Evolutionary conservation across 2,113 vertebrate genomes (phyloP).

Genomic region (Sinocyclocheilus anshuiensis): DNA sequence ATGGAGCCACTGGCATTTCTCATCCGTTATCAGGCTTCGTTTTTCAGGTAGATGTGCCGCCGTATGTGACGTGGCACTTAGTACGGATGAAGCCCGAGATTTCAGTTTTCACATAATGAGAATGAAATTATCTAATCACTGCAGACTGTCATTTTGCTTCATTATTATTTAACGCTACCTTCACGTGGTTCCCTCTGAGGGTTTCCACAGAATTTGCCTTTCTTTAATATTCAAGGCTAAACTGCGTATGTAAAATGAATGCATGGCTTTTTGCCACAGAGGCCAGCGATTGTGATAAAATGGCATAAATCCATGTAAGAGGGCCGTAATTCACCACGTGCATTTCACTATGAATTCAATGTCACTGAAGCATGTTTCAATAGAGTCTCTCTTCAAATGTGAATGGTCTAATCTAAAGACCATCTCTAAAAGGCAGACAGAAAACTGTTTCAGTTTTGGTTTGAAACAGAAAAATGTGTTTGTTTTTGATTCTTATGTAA

Average conservation of each 20-base stretch:
- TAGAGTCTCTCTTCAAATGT: background rate
- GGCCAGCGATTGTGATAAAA: background rate
- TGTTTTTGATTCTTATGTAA: background rate
- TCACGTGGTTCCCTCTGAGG: background rate
- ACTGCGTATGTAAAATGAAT: background rate
- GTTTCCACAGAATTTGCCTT: background rate
- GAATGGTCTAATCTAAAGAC: background rate
- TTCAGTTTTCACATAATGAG: background rate
- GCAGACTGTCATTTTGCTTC: constrained; percentile 11
- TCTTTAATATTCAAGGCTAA: constrained; percentile 5
- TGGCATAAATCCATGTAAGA: background rate
- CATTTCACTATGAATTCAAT: constrained; percentile 16
- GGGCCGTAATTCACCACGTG: background rate
- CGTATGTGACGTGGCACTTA: constrained; percentile 10
- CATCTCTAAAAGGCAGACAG: background rate
- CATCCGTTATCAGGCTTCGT: constrained; percentile 66
- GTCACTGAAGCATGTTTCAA: background rate
- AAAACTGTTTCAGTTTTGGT: background rate
- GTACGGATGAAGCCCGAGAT: background rate
- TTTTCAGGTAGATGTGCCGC: constrained; percentile 66
- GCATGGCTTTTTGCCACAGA: background rate
- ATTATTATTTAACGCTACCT: constrained; percentile 13
- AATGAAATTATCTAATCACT: constrained; percentile 13
- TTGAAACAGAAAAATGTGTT: background rate
- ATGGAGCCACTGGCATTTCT: constrained; percentile 70